Evolutionary conservation across 2,797 vertebrate species (phyloP).

Genomic region (Hafferia zeledoni): DNA sequence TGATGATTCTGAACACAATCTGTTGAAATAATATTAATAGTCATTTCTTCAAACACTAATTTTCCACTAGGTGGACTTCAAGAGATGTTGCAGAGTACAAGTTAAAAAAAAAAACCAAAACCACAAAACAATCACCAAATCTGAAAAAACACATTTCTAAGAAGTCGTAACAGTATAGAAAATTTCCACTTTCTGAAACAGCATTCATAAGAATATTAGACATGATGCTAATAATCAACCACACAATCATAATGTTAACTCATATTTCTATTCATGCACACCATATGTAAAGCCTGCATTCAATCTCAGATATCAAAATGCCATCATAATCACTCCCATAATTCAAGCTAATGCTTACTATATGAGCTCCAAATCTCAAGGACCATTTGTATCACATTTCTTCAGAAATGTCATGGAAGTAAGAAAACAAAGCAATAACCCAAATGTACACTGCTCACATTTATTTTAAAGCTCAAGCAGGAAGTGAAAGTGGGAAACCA

Average conservation of each 20-base stretch:
- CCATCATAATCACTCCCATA: not conserved
- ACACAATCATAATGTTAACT: not conserved
- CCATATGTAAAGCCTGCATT: not conserved
- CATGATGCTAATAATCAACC: not conserved
- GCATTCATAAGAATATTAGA: not conserved
- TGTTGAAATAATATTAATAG: not conserved
- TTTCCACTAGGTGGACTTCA: not conserved
- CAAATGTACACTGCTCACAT: slow-evolving; percentile 37
- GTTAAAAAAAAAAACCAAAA: not conserved
- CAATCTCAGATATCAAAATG: not conserved
- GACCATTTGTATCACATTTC: not conserved
- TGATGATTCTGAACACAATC: not conserved
- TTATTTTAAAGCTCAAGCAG: slow-evolving; percentile 67
- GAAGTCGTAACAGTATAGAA: not conserved
- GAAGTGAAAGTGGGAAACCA: not conserved
- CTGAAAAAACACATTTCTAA: not conserved
- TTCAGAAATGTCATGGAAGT: not conserved
- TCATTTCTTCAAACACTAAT: not conserved
- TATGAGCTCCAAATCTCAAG: not conserved
- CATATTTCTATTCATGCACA: not conserved
- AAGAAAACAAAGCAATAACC: slow-evolving; percentile 26
- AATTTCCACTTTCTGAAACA: not conserved
- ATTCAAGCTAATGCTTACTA: not conserved
- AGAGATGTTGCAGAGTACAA: not conserved
- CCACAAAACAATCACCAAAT: not conserved